Conservation (phyloP, 2,888 invertebrate genomes). For the Drosophila differens region DNA sequence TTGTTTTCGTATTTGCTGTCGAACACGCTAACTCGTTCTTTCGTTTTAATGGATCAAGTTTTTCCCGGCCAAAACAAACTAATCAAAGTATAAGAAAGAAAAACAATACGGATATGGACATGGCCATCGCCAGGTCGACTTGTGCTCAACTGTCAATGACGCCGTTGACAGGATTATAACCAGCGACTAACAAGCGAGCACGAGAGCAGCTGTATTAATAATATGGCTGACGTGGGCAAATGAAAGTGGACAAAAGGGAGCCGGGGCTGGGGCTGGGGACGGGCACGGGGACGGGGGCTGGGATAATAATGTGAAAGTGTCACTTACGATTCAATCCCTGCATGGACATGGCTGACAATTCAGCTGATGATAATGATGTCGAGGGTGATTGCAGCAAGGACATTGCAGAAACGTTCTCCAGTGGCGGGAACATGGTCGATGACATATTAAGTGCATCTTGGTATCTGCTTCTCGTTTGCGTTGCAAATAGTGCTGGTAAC, state of each 20-base stretch:
- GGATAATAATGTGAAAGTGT: constrained; percentile 59
- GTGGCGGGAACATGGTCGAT: constrained; percentile 83
- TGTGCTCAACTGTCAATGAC: constrained; percentile 26
- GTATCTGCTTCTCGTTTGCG: constrained; percentile 80
- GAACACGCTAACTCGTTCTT: constrained; percentile 41
- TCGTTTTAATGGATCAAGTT: constrained; percentile 61
- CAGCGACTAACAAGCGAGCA: constrained; percentile 52
- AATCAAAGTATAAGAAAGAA: constrained; percentile 63
- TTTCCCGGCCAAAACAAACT: constrained; percentile 64
- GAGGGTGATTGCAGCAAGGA: constrained; percentile 52
- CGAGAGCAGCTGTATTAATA: constrained; percentile 38
- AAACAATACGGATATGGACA: constrained; percentile 31
- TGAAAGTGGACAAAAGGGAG: constrained; percentile 2
- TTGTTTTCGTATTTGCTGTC: constrained; percentile 35
- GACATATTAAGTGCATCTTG: constrained; percentile 85
- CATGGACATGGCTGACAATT: constrained; percentile 80
- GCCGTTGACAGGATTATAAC: constrained; percentile 53
- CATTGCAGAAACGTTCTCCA: constrained; percentile 67
- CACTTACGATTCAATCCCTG: constrained; percentile 84
- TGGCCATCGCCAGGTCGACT: constrained; percentile 21
- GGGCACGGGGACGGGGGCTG: not conserved
- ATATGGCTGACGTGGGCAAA: constrained; percentile 21
- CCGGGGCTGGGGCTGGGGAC: not conserved
- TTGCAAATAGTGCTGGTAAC: constrained; percentile 71
- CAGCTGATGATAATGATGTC: constrained; percentile 65